Evolutionary conservation across 2,888 invertebrate genomes (phyloP).

Genomic region (Serrognathus titanus): DNA sequence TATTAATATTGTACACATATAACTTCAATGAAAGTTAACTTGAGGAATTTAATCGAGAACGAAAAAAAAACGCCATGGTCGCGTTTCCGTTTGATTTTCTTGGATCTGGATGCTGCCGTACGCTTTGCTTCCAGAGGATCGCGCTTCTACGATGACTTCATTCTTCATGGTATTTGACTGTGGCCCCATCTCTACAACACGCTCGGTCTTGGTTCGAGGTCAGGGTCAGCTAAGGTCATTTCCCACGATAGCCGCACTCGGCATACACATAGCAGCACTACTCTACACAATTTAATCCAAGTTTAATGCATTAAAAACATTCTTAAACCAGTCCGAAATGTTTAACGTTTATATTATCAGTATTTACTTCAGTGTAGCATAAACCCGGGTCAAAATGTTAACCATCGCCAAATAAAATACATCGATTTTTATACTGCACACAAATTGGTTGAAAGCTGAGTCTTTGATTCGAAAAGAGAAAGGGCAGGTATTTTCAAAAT

Average conservation of each 20-base stretch:
- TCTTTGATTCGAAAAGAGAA: too few species aligned
- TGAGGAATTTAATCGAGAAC: too few species aligned
- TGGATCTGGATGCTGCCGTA: background rate
- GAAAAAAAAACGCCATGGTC: too few species aligned
- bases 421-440: too few species aligned
- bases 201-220: conserved; percentile 43
- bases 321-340: background rate
- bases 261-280: conserved; percentile 32
- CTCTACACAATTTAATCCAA: conserved; percentile 18
- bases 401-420: too few species aligned
- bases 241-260: conserved; percentile 51
- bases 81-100: background rate
- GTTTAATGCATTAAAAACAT: conserved; percentile 12
- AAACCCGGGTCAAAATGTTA: conserved; percentile 10
- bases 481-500: too few species aligned
- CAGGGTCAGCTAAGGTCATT: conserved; percentile 53
- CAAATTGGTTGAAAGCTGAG: too few species aligned
- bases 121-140: too few species aligned
- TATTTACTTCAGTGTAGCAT: background rate
- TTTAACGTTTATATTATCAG: background rate
- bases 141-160: conserved; percentile 26
- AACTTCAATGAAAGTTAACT: too few species aligned
- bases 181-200: conserved; percentile 33
- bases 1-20: conserved; percentile 1
- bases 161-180: conserved; percentile 35